Conservation (phyloP, 30 jellyfish, hydroid and myxozoan genomes). For the Calvadosia cruxmelitensis region DNA sequence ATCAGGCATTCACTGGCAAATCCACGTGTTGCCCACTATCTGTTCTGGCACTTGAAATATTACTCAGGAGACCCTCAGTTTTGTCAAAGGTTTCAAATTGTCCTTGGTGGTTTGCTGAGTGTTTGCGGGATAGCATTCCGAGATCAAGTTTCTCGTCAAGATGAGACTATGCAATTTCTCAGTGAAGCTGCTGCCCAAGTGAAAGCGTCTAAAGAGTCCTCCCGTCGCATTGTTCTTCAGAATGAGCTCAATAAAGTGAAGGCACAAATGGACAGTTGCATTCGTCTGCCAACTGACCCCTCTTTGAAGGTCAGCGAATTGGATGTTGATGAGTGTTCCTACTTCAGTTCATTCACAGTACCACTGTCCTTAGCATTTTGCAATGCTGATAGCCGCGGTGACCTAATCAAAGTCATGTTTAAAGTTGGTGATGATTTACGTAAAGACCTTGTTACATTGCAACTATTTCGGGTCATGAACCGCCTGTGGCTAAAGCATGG, state of each 20-base stretch:
- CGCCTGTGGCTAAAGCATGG: constrained; percentile 84
- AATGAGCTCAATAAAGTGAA: constrained; percentile 37
- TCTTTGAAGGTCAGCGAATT: constrained; percentile 38
- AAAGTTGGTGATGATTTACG: constrained; percentile 95
- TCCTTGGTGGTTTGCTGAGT: constrained; percentile 73
- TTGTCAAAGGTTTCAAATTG: constrained; percentile 83
- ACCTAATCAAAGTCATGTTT: constrained; percentile 50
- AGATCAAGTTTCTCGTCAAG: constrained; percentile 66
- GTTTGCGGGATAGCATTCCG: constrained; percentile 73
- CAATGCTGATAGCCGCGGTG: constrained; percentile 71
- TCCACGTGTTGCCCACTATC: constrained; percentile 77
- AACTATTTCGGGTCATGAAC: constrained; percentile 72
- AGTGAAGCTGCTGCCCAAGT: constrained; percentile 50
- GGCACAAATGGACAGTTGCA: constrained; percentile 24
- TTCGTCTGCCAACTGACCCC: constrained; percentile 72
- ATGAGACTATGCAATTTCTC: constrained; percentile 36
- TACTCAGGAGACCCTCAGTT: constrained; percentile 82
- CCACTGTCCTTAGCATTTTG: constrained; percentile 60
- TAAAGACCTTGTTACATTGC: constrained; percentile 78
- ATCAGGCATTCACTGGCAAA: constrained; percentile 45
- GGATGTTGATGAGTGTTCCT: constrained; percentile 40
- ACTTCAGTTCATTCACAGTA: constrained; percentile 62
- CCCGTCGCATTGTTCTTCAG: constrained; percentile 26
- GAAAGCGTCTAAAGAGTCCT: constrained; percentile 46
- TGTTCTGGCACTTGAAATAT: constrained; percentile 88